Evolutionary conservation across 92 coral and sea anemone genomes (phyloP).

Genomic region (Epizoanthus stellaris): DNA sequence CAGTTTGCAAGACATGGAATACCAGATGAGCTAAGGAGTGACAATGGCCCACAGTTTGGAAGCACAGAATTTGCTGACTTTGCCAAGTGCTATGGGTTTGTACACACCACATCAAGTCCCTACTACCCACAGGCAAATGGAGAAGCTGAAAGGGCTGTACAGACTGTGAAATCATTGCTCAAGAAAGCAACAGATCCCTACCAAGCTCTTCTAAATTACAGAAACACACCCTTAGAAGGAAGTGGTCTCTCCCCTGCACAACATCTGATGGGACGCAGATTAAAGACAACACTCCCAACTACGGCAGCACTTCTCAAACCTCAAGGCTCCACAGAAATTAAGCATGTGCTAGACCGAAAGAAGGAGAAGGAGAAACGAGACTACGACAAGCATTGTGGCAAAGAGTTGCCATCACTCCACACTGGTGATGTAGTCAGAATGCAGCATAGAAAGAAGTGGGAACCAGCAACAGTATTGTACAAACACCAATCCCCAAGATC

Average conservation of each 20-base stretch:
- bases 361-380: slow-evolving; percentile 22
- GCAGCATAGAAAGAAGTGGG: neutral
- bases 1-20: slow-evolving; percentile 40
- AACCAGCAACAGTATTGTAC: neutral
- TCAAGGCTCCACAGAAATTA: neutral
- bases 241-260: slow-evolving; percentile 35
- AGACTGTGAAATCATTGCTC: slow-evolving; percentile 42
- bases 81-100: slow-evolving; percentile 45
- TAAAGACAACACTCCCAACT: slow-evolving; percentile 55
- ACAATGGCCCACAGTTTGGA: slow-evolving; percentile 26
- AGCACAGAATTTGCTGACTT: slow-evolving; percentile 36
- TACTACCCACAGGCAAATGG: slow-evolving; percentile 49
- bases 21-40: slow-evolving; percentile 36
- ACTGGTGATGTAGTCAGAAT: no score
- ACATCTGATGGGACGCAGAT: slow-evolving; percentile 11
- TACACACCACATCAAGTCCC: slow-evolving; percentile 47
- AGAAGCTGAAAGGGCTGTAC: slow-evolving; percentile 49
- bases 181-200: slow-evolving; percentile 51
- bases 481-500: neutral
- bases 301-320: slow-evolving; percentile 37
- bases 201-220: slow-evolving; percentile 48
- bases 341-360: neutral
- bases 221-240: slow-evolving; percentile 47
- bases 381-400: no score
- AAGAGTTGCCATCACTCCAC: no score